Evolutionary conservation across 1,140 invertebrate species (phyloP), one percentile per base, ranked within the genome.

Genomic region (Whitmania pigra): DNA sequence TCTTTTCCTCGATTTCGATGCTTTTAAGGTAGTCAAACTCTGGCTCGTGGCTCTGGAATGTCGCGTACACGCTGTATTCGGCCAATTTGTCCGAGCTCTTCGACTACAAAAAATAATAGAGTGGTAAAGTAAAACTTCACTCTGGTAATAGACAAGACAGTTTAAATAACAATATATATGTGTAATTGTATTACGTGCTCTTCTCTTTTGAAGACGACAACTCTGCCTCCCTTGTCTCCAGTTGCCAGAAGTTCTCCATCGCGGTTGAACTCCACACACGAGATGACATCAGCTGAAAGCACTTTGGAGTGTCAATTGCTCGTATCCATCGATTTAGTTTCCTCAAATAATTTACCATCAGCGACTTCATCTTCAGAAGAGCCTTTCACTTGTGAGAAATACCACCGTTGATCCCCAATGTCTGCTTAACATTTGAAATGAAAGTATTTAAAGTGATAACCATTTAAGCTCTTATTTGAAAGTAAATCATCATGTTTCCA

Each of bases 1-100:
- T 99, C 86, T 99, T 99, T 85, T 99, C 97, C 86, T 99, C 96
- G 81, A 99, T 99, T 86, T 99, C 96, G 83, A 99, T 86, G 78
- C 93, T 97, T 85, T 99, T 99, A 79, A 99, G 88, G 84, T 99
- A 99, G 84, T 99, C 96, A 85, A 99, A 99, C 84, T 99, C 96
- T 31, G 96, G 94, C 82, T 99, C 96, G 83, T 99, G 96, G 78
- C 93, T 97, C 85, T 99, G 96, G 86, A 99, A 99, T 77, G 96
- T 99, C 78, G 92, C 97, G 85, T 99, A 99, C 71, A 99, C 95
- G 85, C 97, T 98, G 85, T 98, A 99, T 84, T 99, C 96, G n/a
- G 43, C 36, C 29, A 63, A 81, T 93, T 68, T 68, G 27, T 68
- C 67, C 36, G 25, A n/a, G n/a, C 67, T 68, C 67, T 68, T 68